phyloP scores from a whole-genome alignment of 2,797 vertebrate species.

The Acanthornis magna region DNA sequence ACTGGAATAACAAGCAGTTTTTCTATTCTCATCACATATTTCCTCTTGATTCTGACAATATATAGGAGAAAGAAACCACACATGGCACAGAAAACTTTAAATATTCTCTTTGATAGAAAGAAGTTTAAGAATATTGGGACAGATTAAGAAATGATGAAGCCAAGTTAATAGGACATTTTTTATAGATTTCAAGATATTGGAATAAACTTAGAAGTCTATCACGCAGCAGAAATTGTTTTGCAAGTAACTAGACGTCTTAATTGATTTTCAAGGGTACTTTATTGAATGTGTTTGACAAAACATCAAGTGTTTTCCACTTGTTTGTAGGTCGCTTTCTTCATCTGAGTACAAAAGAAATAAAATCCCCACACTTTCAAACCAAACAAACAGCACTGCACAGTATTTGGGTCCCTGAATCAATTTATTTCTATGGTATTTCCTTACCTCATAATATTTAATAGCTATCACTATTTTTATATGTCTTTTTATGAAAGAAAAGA shows the following conservation, averaged over 20 bases:
- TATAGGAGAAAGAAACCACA: neutral
- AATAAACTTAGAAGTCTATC: neutral
- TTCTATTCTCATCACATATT: neutral
- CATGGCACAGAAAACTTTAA: neutral
- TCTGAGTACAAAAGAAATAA: neutral
- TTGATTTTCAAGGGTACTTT: neutral
- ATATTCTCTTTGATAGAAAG: conserved; percentile 23
- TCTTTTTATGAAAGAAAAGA: neutral
- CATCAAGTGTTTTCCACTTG: neutral
- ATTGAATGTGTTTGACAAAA: neutral
- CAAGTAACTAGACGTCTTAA: neutral
- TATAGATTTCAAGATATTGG: neutral
- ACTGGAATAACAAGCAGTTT: neutral
- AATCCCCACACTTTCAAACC: accelerated
- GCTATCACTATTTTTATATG: neutral
- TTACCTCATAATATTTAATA: neutral
- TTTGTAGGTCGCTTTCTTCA: neutral
- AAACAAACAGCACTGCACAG: neutral
- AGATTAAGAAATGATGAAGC: neutral
- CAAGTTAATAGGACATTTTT: neutral
- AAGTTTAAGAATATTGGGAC: neutral
- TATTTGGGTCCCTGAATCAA: neutral
- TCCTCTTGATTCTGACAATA: neutral
- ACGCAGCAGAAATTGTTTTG: neutral
- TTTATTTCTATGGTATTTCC: neutral